Evolutionary conservation across 2,113 vertebrate genomes (phyloP).

Genomic region (Indicator maculatus): DNA sequence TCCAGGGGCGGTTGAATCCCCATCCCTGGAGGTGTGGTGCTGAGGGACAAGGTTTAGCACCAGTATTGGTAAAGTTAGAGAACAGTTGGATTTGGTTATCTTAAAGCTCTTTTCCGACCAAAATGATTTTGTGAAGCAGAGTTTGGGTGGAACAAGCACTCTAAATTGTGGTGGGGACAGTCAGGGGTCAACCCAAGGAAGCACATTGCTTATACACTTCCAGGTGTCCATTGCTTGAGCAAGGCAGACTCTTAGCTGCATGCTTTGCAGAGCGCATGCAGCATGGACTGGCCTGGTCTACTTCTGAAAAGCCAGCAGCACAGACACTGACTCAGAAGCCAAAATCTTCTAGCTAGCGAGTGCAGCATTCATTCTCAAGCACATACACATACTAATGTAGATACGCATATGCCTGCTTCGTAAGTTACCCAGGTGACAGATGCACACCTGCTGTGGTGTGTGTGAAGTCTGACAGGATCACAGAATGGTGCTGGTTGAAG

Average conservation of each 20-base stretch:
- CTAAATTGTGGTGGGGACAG: fast-evolving
- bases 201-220: fast-evolving
- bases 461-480: too few species aligned
- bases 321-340: fast-evolving
- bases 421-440: fast-evolving
- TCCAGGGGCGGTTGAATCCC: too few species aligned
- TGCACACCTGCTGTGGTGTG: fast-evolving
- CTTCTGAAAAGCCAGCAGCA: neutral
- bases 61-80: too few species aligned
- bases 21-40: too few species aligned
- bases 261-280: neutral
- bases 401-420: neutral
- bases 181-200: neutral
- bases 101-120: too few species aligned
- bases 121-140: neutral
- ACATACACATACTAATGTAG: too few species aligned
- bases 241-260: neutral
- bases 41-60: too few species aligned
- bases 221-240: neutral
- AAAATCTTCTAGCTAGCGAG: neutral
- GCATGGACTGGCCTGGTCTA: fast-evolving
- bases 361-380: neutral
- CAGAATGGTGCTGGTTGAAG: too few species aligned
- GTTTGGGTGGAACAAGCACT: neutral
- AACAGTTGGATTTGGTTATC: too few species aligned